Percentiles rank a stretch among this genome's conserved stretches.
phyloP scores from a whole-genome alignment of 2,797 vertebrate genomes.

The Enteromius radiatus region DNA sequence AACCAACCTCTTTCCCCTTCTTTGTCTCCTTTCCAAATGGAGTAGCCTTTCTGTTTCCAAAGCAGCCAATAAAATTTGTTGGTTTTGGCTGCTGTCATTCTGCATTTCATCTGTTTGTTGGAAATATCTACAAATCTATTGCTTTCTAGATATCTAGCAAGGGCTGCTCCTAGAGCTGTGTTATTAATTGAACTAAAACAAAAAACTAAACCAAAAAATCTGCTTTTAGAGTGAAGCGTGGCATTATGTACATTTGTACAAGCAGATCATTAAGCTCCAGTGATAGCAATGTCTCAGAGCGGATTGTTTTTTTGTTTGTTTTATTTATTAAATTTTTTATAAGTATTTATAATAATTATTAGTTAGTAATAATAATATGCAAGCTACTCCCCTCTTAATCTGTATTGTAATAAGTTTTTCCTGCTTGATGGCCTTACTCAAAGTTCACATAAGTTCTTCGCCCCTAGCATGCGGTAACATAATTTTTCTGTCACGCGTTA shows the following conservation, averaged over 20 bases:
- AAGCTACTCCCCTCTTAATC: not conserved
- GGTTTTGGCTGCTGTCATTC: not conserved
- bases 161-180: not conserved
- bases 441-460: not conserved
- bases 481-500: conserved; percentile 34
- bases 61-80: conserved; percentile 29
- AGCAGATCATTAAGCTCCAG: not conserved
- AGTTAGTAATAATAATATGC: not conserved
- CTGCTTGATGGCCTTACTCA: not conserved
- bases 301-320: not conserved
- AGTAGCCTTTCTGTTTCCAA: conserved; percentile 46
- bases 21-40: conserved; percentile 47
- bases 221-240: not conserved
- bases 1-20: not conserved
- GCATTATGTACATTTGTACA: not conserved
- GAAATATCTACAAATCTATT: not conserved
- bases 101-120: conserved; percentile 24
- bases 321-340: not conserved
- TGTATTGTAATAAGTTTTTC: not conserved
- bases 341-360: not conserved
- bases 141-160: not conserved
- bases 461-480: not conserved
- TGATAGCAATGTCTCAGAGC: not conserved
- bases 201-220: not conserved
- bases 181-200: not conserved